Evolutionary conservation across 2,113 vertebrate species (phyloP), one percentile per base, ranked within the genome.

Genomic region (Cyphotilapia sp.): DNA sequence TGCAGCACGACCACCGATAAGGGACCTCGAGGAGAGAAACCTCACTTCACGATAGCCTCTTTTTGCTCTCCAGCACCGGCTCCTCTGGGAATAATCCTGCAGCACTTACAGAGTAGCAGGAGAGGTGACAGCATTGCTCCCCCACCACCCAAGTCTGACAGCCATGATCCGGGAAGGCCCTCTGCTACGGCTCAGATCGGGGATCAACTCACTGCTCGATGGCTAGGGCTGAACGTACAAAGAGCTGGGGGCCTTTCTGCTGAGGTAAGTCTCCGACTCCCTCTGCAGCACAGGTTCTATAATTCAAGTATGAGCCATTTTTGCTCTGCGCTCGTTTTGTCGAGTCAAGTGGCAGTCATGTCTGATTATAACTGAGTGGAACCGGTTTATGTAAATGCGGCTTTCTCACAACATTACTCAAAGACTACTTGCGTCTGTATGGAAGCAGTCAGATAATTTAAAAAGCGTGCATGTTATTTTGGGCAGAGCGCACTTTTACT

Each of bases 181-280:
- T 82, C 87, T 88, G 74, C 87, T 80, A 61, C 81, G 13, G 63
- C 90, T 91, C 85, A 85, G 86, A 90, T 86, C 86, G 38, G 86
- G 89, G 88, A 89, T 91, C 89, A 87, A 59, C 87, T 90, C 85
- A 10, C 82, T 89, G 86, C 91, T 96, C 69, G 13, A 95, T 96
- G 96, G 96, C 96, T 95, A 94, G 92, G 95, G 74, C 92, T 94
- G 92, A 85, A 81, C 89, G 74, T 85, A 84, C 87, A 71, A 89
- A 83, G 93, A 91, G 89, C 92, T 87, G 94, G 93, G 94, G 95
- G 95, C 93, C 91, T 91, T 96, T 95, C 96, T 94, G 84, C 89
- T 95, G 93, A 96, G 95, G 96, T 95, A 86, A 90, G 91, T 82
- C 53, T 78, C 47, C 13, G 3, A 14, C 56, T 88, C 33, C 47